A percentile compares a stretch with the other conserved stretches of the same genome.
phyloP scores from a whole-genome alignment of 64 coral and sea anemone genomes.

The Montipora cactus region DNA sequence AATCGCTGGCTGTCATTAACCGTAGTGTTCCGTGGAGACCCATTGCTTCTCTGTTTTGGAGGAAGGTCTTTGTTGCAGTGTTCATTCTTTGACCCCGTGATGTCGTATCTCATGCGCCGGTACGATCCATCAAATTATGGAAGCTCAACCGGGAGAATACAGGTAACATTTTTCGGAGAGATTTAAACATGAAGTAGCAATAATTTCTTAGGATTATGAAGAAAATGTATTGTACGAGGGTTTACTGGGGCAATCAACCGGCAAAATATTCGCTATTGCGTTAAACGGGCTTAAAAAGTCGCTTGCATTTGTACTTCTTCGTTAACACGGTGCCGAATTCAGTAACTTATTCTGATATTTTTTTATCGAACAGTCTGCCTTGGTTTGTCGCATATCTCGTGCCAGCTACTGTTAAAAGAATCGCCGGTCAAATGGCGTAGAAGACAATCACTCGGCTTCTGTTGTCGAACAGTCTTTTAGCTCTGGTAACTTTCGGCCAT shows the following conservation, averaged over 20 bases:
- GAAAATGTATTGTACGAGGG: neutral
- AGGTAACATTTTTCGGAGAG: neutral
- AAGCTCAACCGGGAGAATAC: neutral
- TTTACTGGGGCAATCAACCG: neutral
- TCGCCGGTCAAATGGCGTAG: neutral
- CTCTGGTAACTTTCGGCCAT: neutral
- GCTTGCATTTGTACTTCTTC: constrained; percentile 27
- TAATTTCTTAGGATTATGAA: neutral
- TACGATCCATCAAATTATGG: constrained; percentile 33
- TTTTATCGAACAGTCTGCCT: neutral
- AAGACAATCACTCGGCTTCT: neutral
- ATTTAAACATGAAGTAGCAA: neutral
- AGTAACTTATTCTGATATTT: neutral
- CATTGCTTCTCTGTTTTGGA: neutral
- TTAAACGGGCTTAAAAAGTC: neutral
- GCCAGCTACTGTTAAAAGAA: neutral
- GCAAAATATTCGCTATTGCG: neutral
- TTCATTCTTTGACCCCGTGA: neutral
- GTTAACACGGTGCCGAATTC: constrained; percentile 4
- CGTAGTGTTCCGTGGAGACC: constrained; percentile 1
- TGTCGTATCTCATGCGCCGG: constrained; percentile 24
- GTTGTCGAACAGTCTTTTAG: neutral
- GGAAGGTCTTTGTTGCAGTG: neutral
- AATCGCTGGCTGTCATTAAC: neutral
- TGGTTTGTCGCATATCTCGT: neutral